These are phyloP conservation scores for Cephus pulcher DNA, from an alignment of 2,888 invertebrate species.

Conservation along the genomic window DNA sequence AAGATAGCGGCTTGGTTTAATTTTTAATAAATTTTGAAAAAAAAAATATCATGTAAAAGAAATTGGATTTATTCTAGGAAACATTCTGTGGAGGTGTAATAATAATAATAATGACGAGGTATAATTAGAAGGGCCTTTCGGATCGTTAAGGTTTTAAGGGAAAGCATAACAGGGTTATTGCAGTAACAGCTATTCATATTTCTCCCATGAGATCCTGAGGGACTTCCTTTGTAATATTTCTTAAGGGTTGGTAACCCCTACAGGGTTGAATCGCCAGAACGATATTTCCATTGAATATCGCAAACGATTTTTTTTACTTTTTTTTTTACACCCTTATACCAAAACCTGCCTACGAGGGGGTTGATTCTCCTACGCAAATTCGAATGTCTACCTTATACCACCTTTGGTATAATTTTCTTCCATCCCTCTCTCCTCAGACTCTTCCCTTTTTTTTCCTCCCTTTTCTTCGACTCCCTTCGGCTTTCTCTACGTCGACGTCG, in stretches of 20 bases:
- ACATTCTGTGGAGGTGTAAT: not conserved
- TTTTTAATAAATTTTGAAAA: not conserved
- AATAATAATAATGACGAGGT: not conserved
- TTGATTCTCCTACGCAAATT: not conserved
- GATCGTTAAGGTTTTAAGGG: not conserved
- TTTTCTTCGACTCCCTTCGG: slow-evolving; percentile 36
- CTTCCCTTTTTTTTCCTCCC: slow-evolving; percentile 10
- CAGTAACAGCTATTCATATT: not conserved
- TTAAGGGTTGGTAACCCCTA: not conserved
- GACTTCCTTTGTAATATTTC: not conserved
- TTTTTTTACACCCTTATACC: not conserved
- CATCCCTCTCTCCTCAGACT: slow-evolving; percentile 5
- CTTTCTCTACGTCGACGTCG: slow-evolving; percentile 31
- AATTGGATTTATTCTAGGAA: not conserved
- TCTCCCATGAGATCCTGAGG: not conserved
- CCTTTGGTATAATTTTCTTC: not conserved
- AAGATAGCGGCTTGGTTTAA: not conserved
- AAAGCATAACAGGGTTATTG: not conserved
- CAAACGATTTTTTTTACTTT: not conserved
- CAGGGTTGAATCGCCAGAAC: not conserved
- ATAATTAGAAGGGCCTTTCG: not conserved
- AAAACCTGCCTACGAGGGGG: not conserved
- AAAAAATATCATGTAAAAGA: not conserved
- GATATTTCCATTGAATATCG: not conserved
- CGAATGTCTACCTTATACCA: not conserved